Percentiles rank a stretch among this genome's conserved stretches.
Conservation (phyloP, 2,888 invertebrate genomes). For the Troilus luridus region DNA sequence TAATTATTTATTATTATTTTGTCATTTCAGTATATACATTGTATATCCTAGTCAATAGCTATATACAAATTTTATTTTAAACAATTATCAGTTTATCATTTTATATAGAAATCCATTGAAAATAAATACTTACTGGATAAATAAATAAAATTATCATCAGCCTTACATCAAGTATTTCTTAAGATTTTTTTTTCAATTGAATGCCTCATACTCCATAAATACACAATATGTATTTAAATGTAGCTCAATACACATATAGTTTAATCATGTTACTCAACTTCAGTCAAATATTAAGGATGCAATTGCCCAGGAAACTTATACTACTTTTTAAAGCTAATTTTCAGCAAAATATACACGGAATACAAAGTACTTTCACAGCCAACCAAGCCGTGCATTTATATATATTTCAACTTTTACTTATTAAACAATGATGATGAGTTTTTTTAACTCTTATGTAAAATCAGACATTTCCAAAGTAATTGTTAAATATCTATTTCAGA, state of each 20-base stretch:
- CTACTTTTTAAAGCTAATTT: not conserved
- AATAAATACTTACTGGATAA: constrained; percentile 26
- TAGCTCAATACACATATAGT: not conserved
- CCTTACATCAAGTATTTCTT: not conserved
- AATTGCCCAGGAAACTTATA: not conserved
- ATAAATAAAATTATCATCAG: constrained; percentile 40
- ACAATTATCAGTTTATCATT: not conserved
- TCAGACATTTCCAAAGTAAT: not conserved
- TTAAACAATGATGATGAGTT: not conserved
- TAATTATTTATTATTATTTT: not conserved
- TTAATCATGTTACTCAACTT: not conserved
- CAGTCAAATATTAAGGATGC: not conserved
- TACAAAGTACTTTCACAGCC: constrained; percentile 18
- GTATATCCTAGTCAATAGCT: not conserved
- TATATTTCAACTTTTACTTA: not conserved
- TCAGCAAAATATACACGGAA: constrained; percentile 17
- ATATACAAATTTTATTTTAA: not conserved
- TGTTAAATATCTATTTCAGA: not conserved
- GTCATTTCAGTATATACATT: not conserved
- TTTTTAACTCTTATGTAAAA: not conserved
- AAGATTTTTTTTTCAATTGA: not conserved
- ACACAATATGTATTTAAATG: not conserved
- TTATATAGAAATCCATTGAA: not conserved
- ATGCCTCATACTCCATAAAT: not conserved
- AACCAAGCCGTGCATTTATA: constrained; percentile 4